Conservation (phyloP, 2,113 vertebrate species). For the Noturus placidus region DNA sequence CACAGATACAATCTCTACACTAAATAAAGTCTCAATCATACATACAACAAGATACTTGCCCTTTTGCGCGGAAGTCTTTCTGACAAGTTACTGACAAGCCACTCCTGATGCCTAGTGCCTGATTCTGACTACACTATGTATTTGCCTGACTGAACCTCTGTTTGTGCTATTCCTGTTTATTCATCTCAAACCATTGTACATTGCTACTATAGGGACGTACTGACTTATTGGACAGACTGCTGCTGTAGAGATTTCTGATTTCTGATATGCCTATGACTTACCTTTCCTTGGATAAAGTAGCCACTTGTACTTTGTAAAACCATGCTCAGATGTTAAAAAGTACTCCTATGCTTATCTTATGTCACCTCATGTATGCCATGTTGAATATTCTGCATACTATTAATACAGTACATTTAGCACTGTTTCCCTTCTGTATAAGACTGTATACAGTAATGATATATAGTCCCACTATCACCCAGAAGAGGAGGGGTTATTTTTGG, state of each 20-base stretch:
- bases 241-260: not conserved
- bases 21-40: not conserved
- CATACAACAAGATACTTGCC: not conserved
- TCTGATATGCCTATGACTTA: not conserved
- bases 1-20: slow-evolving; percentile 1
- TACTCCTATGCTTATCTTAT: not conserved
- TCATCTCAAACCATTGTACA: not conserved
- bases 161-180: not conserved
- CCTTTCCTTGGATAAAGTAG: not conserved
- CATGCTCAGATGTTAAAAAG: not conserved
- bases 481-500: too few species aligned
- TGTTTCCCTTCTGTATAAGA: not conserved
- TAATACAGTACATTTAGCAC: not conserved
- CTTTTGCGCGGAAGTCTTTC: not conserved
- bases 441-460: not conserved
- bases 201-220: not conserved
- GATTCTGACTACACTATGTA: not conserved
- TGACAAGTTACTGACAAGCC: not conserved
- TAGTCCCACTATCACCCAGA: not conserved
- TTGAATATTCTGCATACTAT: not conserved
- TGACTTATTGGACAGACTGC: not conserved
- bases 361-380: not conserved
- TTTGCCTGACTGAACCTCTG: not conserved
- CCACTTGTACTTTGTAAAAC: too few species aligned
- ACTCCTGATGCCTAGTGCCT: not conserved